A percentile compares a stretch with the other conserved stretches of the same genome.
Evolutionary conservation across 2,113 vertebrate genomes (phyloP).

Genomic region (Pterocles orientalis): DNA sequence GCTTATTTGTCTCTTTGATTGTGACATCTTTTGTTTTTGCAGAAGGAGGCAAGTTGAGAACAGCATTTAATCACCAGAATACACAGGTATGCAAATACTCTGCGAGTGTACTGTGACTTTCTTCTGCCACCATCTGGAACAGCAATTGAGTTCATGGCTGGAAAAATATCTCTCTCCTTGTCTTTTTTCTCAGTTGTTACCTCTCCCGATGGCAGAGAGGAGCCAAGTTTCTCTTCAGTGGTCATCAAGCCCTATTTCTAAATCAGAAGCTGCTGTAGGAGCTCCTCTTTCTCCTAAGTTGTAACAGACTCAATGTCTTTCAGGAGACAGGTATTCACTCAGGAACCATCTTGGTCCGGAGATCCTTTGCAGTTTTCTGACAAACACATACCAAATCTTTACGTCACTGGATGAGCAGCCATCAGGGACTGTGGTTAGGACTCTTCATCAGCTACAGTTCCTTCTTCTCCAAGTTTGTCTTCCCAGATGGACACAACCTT

Average conservation of each 20-base stretch:
- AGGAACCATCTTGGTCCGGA: background rate
- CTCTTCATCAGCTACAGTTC: background rate
- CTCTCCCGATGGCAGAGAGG: background rate
- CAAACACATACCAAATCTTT: background rate
- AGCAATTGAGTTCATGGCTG: background rate
- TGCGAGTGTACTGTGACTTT: background rate
- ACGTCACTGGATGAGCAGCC: background rate
- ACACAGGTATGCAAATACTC: background rate
- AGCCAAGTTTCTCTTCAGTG: background rate
- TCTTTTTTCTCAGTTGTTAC: background rate
- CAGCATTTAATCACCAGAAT: background rate
- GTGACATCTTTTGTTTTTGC: background rate
- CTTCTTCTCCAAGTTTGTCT: background rate
- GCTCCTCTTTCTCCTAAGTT: background rate
- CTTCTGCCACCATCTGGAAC: background rate
- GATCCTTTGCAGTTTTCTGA: background rate
- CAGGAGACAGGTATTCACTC: background rate
- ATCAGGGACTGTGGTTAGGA: fast-evolving
- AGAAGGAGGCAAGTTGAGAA: background rate
- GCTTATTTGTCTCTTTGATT: background rate
- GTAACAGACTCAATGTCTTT: background rate
- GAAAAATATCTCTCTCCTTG: background rate
- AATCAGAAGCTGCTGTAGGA: background rate
- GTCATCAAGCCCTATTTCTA: background rate
- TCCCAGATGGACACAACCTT: background rate